phyloP scores from a whole-genome alignment of 2,888 invertebrate genomes.

The Ethmia dodecea region DNA sequence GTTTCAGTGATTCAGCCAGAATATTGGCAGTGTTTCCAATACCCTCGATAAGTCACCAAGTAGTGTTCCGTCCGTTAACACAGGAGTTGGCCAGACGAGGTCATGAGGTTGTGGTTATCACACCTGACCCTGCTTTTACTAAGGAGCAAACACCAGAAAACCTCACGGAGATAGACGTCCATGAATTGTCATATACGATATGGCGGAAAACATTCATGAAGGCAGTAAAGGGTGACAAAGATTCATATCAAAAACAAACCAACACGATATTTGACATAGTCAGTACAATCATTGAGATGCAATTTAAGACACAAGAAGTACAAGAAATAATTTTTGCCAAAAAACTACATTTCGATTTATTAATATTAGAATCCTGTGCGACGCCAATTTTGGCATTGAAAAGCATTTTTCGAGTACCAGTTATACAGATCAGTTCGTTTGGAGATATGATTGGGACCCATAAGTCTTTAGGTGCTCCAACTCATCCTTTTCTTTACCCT shows the following conservation, averaged over 20 bases:
- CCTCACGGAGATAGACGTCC: slow-evolving; percentile 52
- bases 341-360: slow-evolving; percentile 29
- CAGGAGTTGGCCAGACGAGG: slow-evolving; percentile 54
- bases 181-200: slow-evolving; percentile 35
- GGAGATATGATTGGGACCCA: slow-evolving; percentile 21
- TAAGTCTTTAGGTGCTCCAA: slow-evolving; percentile 28
- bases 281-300: slow-evolving; percentile 17
- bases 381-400: slow-evolving; percentile 22
- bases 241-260: slow-evolving; percentile 17
- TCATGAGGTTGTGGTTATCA: slow-evolving; percentile 57
- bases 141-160: slow-evolving; percentile 39
- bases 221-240: slow-evolving; percentile 11
- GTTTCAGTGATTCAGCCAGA: slow-evolving; percentile 20
- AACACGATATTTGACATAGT: slow-evolving; percentile 9
- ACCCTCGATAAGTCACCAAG: slow-evolving; percentile 64
- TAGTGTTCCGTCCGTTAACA: slow-evolving; percentile 48
- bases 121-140: slow-evolving; percentile 47
- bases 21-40: slow-evolving; percentile 40
- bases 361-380: slow-evolving; percentile 29
- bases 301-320: slow-evolving; percentile 23
- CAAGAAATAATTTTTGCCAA: slow-evolving; percentile 23
- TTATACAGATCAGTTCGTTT: slow-evolving; percentile 35
- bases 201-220: slow-evolving; percentile 17
- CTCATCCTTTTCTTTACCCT: slow-evolving; percentile 36
- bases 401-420: slow-evolving; percentile 30